Percentiles rank a stretch among this genome's conserved stretches.
Evolutionary conservation across 2,797 vertebrate genomes (phyloP).

Genomic region (Tokudaia tokunoshimensis): DNA sequence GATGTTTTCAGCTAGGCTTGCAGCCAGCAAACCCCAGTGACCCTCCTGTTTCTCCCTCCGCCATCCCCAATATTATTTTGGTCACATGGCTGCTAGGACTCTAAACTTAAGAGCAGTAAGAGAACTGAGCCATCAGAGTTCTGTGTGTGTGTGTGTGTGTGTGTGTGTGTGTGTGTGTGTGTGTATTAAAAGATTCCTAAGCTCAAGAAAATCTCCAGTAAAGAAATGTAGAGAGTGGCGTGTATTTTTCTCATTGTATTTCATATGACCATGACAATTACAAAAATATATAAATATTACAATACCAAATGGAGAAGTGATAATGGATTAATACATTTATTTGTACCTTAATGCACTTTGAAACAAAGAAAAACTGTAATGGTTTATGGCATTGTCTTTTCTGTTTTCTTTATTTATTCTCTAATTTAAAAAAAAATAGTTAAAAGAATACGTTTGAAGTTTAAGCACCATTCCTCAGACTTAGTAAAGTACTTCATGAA

Average conservation of each 20-base stretch:
- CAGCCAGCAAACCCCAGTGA: not conserved
- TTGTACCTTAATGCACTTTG: not conserved
- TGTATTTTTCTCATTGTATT: not conserved
- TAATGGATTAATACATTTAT: not conserved
- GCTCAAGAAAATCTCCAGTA: not conserved
- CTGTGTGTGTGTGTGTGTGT: not conserved
- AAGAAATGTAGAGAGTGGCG: not conserved
- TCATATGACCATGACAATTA: not conserved
- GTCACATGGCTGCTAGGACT: not conserved
- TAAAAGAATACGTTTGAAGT: not conserved
- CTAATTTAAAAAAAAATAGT: conserved; percentile 10
- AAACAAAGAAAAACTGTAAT: not conserved
- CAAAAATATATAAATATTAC: not conserved
- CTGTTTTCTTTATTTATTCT: conserved; percentile 7
- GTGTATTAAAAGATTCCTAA: not conserved
- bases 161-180: not conserved
- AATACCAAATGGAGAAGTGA: not conserved
- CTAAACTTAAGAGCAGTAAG: too few species aligned
- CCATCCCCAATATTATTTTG: not conserved
- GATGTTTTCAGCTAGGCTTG: not conserved
- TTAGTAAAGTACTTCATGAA: conserved; percentile 21
- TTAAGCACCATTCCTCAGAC: conserved; percentile 3
- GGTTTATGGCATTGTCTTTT: not conserved
- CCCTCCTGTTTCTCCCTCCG: not conserved
- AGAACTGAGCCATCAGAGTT: not conserved